Evolutionary conservation across 2,888 invertebrate species (phyloP), one percentile per base, ranked within the genome.

Genomic region (Mythimna impura): DNA sequence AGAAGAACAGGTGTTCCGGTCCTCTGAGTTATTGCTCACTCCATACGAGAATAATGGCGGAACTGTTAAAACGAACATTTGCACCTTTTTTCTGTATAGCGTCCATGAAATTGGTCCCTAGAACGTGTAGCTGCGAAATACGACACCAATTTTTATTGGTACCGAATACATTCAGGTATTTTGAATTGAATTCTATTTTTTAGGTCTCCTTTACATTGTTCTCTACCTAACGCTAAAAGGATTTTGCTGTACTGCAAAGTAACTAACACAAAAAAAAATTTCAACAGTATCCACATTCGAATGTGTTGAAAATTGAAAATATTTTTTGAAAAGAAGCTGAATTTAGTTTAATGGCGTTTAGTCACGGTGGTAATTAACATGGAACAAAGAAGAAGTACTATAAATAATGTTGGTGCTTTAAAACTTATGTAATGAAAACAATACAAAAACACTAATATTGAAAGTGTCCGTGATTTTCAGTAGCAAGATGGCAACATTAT

Each of bases 1-100:
- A 82, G 84, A 83, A 87, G 90, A 91, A 91, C 92, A 93, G 93
- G 92, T 93, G 93, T 88, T 91, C 85, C 72, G 54, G 66, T 20
- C 52, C 67, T 66, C 77, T 89, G 89, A 91, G 87, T 89, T 93
- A 93, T 92, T 88, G 89, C 87, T 82, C 85, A 84, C 81, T 86
- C 89, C 82, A 84, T 86, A 80, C 82, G 86, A 89, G 91, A 91
- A 89, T 92, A 91, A 92, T 90, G 84, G 87, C 73, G 66, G 78
- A 82, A 83, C 84, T 84, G 86, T 84, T 84, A 60, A 73, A 76
- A 73, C 73, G 83, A 81, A 76, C 79, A 75, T 76, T 76, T 70
- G 61, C 73, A 70, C 75, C 68, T 82, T 83, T n/a, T 83, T 63
- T 80, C 22, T 63, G 50, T 67, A 65, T 61, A 62, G 36, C 66